Percentiles rank a stretch among this genome's conserved stretches.
These are phyloP conservation scores for Lepidocyrtoides sp. DNA, from an alignment of 2,888 invertebrate species.

Conservation along the genomic window DNA sequence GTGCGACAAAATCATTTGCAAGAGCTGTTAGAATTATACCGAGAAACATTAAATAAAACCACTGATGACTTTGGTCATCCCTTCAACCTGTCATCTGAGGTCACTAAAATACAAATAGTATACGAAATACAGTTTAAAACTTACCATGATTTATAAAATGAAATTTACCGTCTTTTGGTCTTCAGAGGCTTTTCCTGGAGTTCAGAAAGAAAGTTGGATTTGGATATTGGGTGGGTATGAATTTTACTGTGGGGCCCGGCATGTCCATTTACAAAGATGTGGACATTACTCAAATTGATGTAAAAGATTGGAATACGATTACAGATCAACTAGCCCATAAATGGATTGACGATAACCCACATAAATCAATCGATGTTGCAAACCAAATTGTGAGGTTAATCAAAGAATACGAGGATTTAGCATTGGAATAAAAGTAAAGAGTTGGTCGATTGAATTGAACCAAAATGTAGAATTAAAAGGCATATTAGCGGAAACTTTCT, in stretches of 20 bases:
- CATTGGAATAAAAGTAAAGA: too few relatives aligned
- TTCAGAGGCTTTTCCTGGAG: conserved; percentile 66
- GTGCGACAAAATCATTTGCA: conserved; percentile 54
- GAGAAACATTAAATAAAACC: conserved; percentile 32
- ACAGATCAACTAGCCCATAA: conserved; percentile 57
- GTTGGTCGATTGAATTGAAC: too few relatives aligned
- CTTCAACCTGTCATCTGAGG: conserved; percentile 39
- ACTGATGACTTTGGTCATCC: conserved; percentile 22
- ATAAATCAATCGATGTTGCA: background rate
- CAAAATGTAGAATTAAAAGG: too few relatives aligned
- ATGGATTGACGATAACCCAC: conserved; percentile 73
- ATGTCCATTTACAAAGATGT: conserved; percentile 69
- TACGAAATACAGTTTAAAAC: background rate
- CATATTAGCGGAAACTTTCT: too few relatives aligned
- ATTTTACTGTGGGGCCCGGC: conserved; percentile 19
- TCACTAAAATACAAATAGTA: background rate
- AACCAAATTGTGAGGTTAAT: background rate
- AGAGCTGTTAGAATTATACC: conserved; percentile 70
- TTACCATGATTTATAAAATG: background rate
- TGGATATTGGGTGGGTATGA: conserved; percentile 67
- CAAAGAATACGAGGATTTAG: background rate
- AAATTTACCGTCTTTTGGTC: too few relatives aligned
- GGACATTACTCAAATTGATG: conserved; percentile 35
- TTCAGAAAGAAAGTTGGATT: conserved; percentile 60
- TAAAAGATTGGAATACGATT: background rate